Conservation (phyloP, 2,113 vertebrate genomes). For the Xiphophorus couchianus region DNA sequence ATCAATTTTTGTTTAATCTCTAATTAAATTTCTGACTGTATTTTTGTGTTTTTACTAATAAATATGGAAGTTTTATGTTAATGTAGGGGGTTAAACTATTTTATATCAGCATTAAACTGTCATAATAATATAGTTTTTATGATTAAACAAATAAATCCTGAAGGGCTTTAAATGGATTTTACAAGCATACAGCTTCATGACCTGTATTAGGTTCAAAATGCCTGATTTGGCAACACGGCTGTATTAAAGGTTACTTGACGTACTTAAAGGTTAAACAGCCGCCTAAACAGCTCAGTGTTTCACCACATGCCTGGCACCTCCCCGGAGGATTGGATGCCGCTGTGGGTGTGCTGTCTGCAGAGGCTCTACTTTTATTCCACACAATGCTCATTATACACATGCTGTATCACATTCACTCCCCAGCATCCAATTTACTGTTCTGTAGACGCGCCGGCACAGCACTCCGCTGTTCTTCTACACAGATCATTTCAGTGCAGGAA, state of each 20-base stretch:
- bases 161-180: not conserved
- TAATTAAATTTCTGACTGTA: not conserved
- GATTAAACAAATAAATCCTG: not conserved
- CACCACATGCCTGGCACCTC: conserved; percentile 41
- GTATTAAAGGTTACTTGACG: conserved; percentile 55
- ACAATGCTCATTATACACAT: conserved; percentile 47
- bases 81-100: not conserved
- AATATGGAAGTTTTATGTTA: not conserved
- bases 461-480: conserved; percentile 16
- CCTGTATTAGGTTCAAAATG: not conserved
- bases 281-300: conserved; percentile 64
- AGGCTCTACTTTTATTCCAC: conserved; percentile 26
- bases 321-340: conserved; percentile 39
- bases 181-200: not conserved
- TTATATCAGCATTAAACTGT: not conserved
- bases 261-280: conserved; percentile 71
- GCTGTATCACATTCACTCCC: conserved; percentile 42
- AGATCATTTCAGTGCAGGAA: conserved; percentile 25
- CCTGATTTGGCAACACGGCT: conserved; percentile 42
- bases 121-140: not conserved
- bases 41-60: not conserved
- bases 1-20: not conserved
- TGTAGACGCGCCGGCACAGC: conserved; percentile 8
- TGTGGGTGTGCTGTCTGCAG: conserved; percentile 45
- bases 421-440: conserved; percentile 46